A percentile compares a stretch with the other conserved stretches of the same genome.
These are phyloP conservation scores for Odontophorus gujanensis DNA, from an alignment of 2,113 vertebrate genomes.

Conservation along the genomic window DNA sequence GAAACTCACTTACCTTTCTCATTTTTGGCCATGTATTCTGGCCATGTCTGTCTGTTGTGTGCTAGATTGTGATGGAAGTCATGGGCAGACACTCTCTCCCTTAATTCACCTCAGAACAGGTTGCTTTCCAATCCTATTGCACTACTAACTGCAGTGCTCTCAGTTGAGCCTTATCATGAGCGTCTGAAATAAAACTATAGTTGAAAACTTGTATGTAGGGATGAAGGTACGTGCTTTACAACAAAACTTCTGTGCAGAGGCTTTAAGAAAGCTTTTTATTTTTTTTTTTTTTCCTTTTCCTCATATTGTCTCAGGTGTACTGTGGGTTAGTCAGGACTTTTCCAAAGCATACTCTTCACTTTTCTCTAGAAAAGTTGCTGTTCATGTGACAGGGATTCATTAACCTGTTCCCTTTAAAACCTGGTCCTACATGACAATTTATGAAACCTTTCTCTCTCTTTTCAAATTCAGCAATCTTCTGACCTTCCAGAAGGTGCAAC, in stretches of 20 bases:
- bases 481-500: constrained; percentile 94
- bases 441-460: not conserved
- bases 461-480: constrained; percentile 71
- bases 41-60: not conserved
- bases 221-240: not conserved
- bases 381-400: not conserved
- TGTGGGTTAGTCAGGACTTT: not conserved
- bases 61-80: not conserved
- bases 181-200: not conserved
- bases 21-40: accelerated
- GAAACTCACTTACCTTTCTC: not conserved
- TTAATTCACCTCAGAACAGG: not conserved
- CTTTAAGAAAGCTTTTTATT: not conserved
- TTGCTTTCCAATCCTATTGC: not conserved
- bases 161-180: not conserved
- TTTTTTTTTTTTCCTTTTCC: not conserved
- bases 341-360: not conserved
- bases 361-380: not conserved
- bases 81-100: not conserved
- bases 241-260: not conserved
- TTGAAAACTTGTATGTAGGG: not conserved
- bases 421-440: not conserved
- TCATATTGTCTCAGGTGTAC: not conserved
- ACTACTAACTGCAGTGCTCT: not conserved
- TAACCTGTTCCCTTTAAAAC: not conserved